These are phyloP conservation scores for Notarius lentiginosus DNA, from an alignment of 2,113 vertebrate species.

Conservation along the genomic window DNA sequence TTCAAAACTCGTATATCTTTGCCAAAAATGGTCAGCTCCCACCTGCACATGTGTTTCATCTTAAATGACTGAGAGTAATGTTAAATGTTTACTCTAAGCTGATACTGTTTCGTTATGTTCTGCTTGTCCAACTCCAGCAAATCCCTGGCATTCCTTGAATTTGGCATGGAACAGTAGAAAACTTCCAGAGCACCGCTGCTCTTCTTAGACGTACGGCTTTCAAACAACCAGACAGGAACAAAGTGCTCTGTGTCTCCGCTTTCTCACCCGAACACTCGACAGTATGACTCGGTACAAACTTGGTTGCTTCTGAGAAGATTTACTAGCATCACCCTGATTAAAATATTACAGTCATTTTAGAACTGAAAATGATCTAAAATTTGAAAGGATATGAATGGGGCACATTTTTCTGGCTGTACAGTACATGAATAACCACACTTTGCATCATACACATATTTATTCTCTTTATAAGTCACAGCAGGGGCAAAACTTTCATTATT, in stretches of 20 bases:
- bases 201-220: not conserved
- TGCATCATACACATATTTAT: not conserved
- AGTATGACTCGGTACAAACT: not conserved
- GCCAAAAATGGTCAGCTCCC: not conserved
- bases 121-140: conserved; percentile 57
- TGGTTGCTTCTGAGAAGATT: not conserved
- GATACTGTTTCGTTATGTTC: conserved; percentile 57
- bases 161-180: conserved; percentile 48
- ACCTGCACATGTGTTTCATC: conserved; percentile 52
- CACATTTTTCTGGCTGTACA: not conserved
- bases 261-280: not conserved
- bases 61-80: conserved; percentile 52
- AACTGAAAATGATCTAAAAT: not conserved
- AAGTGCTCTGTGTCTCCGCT: not conserved
- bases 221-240: not conserved
- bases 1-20: not conserved
- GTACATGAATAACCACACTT: not conserved
- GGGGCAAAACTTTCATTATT: not conserved
- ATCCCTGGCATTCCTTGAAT: conserved; percentile 50
- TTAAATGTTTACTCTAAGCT: conserved; percentile 60
- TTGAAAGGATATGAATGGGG: not conserved
- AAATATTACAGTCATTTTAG: not conserved
- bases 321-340: not conserved
- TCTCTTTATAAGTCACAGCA: not conserved
- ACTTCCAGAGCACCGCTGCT: conserved; percentile 19